Evolutionary conservation across 2,797 vertebrate genomes (phyloP), one percentile per base, ranked within the genome.

Genomic region (Micrastur ruficollis): DNA sequence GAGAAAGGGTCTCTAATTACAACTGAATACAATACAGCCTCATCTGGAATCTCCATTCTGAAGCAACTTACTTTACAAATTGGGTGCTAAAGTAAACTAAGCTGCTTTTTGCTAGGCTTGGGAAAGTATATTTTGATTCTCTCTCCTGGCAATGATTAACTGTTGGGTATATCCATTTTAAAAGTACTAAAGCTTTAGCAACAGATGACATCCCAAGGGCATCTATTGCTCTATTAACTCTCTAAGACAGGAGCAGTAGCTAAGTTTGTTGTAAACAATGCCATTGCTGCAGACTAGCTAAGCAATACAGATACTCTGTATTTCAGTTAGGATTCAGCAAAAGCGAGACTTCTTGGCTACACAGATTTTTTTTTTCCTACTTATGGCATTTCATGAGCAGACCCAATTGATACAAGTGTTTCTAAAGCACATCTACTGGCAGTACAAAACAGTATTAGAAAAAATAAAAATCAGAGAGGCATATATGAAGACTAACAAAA

Each of bases 161-260:
- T 32, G 42, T 44, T 23, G n/a, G 11, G 70, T 73, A 67, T 21
- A 72, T 22, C 27, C 29, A 40, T 63, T 84, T 80, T 49, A 81
- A 81, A 91, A 68, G 58, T 61, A 89, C 50, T 86, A 59, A 76
- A 89, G 52, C 81, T 92, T 91, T 42, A 93, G 66, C 44, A 89
- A 53, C 36, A 79, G 44, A 78, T 38, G 34, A 81, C n/a, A 53
- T 32, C 50, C 59, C 71, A 85, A 82, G 32, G 88, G 40, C 70
- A 92, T 29, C 86, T 89, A 86, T 85, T 93, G 92, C 95, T 95
- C 80, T 66, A 38, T 86, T 86, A 94, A 62, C 55, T 79, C 44
- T 38, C 76, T 14, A 63, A 65, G 53, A 82, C 78, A 31, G 62
- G 44, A 81, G 79, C 29, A 90, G 46, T 40, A 9, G 1, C 50